These are phyloP conservation scores for Glaucidium brasilianum DNA, from an alignment of 2,113 vertebrate genomes.

Conservation along the genomic window DNA sequence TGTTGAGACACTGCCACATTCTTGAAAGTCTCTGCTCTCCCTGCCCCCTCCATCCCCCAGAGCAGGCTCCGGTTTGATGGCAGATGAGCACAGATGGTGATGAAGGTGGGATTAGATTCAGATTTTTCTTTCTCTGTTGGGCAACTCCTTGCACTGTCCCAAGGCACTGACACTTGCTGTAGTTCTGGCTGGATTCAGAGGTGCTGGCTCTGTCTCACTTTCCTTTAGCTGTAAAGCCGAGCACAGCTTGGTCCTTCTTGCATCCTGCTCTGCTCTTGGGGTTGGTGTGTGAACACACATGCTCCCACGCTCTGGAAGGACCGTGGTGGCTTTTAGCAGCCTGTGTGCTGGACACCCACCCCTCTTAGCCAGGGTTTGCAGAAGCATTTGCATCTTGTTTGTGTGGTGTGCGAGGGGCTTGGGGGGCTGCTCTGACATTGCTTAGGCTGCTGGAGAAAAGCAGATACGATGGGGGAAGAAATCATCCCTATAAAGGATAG, in stretches of 20 bases:
- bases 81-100: not conserved
- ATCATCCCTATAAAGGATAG: fast-evolving
- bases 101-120: not conserved
- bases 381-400: not conserved
- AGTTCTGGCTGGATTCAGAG: not conserved
- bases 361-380: not conserved
- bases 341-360: fast-evolving
- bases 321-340: not conserved
- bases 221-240: not conserved
- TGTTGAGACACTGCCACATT: not conserved
- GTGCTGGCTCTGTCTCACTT: not conserved
- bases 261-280: not conserved
- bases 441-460: not conserved
- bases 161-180: not conserved
- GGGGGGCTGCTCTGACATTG: not conserved
- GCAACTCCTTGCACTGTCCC: not conserved
- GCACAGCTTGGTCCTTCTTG: not conserved
- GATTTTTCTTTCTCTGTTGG: not conserved
- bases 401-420: fast-evolving
- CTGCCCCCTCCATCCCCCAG: not conserved
- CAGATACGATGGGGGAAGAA: not conserved
- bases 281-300: fast-evolving
- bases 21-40: not conserved
- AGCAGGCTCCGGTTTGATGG: not conserved
- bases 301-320: not conserved